Evolutionary conservation across 2,888 invertebrate species (phyloP).

Genomic region (Cosmia pyralina): DNA sequence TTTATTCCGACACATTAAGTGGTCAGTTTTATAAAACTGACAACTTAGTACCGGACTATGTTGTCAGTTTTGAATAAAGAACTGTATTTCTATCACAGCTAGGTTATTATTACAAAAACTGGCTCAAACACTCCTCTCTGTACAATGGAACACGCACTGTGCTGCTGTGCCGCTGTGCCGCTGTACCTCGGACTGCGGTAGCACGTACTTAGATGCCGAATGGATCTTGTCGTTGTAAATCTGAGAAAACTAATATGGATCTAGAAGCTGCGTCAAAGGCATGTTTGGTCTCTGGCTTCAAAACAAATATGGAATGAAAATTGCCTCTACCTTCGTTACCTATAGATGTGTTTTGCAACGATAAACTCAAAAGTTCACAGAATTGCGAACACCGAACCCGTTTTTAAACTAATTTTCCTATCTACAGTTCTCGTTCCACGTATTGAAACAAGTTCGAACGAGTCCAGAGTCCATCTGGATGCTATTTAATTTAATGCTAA

Average conservation of each 20-base stretch:
- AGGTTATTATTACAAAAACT: too few species aligned
- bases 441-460: constrained; percentile 27
- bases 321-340: background rate
- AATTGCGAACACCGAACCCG: background rate
- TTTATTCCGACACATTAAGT: too few species aligned
- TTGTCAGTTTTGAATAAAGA: too few species aligned
- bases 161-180: background rate
- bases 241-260: constrained; percentile 3
- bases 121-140: constrained; percentile 36
- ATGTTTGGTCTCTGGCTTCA: background rate
- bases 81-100: too few species aligned
- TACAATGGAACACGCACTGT: constrained; percentile 6
- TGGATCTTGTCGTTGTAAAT: background rate
- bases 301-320: constrained; percentile 1
- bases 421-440: background rate
- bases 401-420: constrained; percentile 22
- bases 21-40: too few species aligned
- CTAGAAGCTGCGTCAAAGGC: background rate
- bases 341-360: background rate
- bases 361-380: background rate
- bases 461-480: constrained; percentile 30
- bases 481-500: constrained; percentile 44
- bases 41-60: too few species aligned
- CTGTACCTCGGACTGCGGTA: background rate
- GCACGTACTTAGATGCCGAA: constrained; percentile 3